These are phyloP conservation scores for Drosophila incognita DNA, from an alignment of 2,888 invertebrate species.

Conservation along the genomic window DNA sequence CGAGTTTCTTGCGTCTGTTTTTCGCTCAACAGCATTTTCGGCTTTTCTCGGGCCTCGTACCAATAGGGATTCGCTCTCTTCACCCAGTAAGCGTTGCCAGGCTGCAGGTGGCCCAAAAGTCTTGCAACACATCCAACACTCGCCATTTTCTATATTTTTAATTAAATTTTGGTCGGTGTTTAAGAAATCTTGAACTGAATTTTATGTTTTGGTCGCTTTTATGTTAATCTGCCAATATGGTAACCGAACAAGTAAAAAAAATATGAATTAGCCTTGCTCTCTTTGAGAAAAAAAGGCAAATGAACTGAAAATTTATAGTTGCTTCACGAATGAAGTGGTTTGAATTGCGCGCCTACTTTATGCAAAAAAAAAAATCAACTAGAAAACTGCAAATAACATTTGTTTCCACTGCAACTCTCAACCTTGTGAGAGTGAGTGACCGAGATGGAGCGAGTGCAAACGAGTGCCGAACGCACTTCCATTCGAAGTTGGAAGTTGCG, in stretches of 20 bases:
- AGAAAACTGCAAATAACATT: slow-evolving; percentile 3
- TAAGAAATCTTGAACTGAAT: slow-evolving; percentile 4
- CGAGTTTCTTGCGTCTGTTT: background rate
- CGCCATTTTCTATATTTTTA: slow-evolving; percentile 29
- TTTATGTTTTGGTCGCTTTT: background rate
- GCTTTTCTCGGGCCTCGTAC: slow-evolving; percentile 52
- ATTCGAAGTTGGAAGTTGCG: slow-evolving; percentile 49
- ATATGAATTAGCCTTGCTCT: background rate
- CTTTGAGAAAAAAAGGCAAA: background rate
- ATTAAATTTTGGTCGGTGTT: background rate
- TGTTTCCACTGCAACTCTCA: slow-evolving; percentile 2
- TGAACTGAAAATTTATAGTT: background rate
- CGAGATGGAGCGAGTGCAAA: background rate
- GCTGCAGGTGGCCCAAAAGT: slow-evolving; percentile 27
- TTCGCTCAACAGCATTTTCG: slow-evolving; percentile 35
- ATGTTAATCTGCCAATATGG: background rate
- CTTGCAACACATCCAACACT: slow-evolving; percentile 55
- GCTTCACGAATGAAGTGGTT: background rate
- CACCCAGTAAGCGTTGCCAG: slow-evolving; percentile 38
- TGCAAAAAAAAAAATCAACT: background rate
- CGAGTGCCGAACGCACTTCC: slow-evolving; percentile 14
- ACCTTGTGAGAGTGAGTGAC: background rate
- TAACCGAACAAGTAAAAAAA: background rate
- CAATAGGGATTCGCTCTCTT: slow-evolving; percentile 57
- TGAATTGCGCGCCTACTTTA: slow-evolving; percentile 30